Conservation (phyloP, 2,797 vertebrate genomes). For the Poeciliopsis gracilis region DNA sequence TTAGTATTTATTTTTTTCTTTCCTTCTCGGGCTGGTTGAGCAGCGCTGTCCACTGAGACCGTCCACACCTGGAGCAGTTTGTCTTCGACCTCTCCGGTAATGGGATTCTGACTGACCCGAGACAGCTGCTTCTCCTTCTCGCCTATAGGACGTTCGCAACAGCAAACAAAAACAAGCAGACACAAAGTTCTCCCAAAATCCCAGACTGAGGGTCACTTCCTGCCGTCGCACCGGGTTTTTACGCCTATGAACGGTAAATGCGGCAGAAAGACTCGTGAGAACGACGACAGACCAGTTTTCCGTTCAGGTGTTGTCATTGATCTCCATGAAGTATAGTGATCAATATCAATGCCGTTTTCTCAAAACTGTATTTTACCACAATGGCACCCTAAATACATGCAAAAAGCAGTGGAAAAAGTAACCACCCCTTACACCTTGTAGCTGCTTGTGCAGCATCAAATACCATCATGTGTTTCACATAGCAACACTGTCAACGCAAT, state of each 20-base stretch:
- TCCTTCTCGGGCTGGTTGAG: slow-evolving; percentile 38
- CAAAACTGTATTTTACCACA: not conserved
- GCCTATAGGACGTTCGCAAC: slow-evolving; percentile 28
- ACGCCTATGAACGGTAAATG: not conserved
- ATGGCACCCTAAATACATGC: not conserved
- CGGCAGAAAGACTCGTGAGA: not conserved
- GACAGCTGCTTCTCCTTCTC: slow-evolving; percentile 31
- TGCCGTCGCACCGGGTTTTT: not conserved
- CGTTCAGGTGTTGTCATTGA: not conserved
- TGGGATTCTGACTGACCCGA: slow-evolving; percentile 74
- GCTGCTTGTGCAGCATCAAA: not conserved
- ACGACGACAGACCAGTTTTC: not conserved
- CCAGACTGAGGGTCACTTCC: not conserved
- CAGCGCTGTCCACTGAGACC: slow-evolving; percentile 33
- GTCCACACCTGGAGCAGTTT: slow-evolving; percentile 58
- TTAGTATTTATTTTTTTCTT: slow-evolving; percentile 41
- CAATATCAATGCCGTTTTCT: not conserved
- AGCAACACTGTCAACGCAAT: not conserved
- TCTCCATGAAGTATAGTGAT: not conserved
- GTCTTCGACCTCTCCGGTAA: slow-evolving; percentile 77
- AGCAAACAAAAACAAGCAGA: slow-evolving; percentile 33
- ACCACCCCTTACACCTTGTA: not conserved
- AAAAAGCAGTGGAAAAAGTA: not conserved
- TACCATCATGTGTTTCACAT: not conserved
- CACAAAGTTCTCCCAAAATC: not conserved